Evolutionary conservation across 1,140 invertebrate species (phyloP).

Genomic region (Latrodectus geometricus): DNA sequence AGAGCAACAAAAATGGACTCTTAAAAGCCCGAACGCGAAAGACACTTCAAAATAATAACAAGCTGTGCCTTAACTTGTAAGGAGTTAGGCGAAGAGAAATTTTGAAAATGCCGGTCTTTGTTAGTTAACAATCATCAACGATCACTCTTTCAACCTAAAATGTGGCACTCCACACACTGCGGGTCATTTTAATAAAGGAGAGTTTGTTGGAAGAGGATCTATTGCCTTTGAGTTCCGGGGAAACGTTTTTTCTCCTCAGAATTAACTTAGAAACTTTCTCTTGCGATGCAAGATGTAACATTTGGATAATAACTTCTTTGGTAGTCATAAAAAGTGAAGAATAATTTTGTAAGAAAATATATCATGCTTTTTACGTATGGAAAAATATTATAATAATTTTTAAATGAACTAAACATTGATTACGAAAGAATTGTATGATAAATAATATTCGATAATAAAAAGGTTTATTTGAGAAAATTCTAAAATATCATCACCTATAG

Average conservation of each 20-base stretch:
- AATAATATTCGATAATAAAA: no score
- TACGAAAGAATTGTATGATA: not conserved
- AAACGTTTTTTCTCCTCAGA: not conserved
- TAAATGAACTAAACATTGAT: not conserved
- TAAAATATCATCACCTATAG: no score
- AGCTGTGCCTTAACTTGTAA: not conserved
- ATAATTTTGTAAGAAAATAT: not conserved
- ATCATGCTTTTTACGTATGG: not conserved
- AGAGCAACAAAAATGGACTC: not conserved
- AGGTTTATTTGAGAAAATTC: no score
- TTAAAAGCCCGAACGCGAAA: not conserved
- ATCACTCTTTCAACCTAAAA: not conserved
- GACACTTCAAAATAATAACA: not conserved
- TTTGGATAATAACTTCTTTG: not conserved
- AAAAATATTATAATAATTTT: not conserved
- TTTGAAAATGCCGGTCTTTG: not conserved
- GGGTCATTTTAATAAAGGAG: not conserved
- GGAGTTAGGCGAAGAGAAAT: not conserved
- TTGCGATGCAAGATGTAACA: not conserved
- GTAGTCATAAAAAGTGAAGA: not conserved
- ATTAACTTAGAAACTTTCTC: not conserved
- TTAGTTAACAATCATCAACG: not conserved
- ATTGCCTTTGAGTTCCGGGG: not conserved
- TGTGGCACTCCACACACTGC: not conserved
- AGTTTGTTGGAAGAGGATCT: not conserved